A percentile compares a stretch with the other conserved stretches of the same genome.
phyloP scores from a whole-genome alignment of 1,140 invertebrate genomes.

The Saccostrea cuccullata region DNA sequence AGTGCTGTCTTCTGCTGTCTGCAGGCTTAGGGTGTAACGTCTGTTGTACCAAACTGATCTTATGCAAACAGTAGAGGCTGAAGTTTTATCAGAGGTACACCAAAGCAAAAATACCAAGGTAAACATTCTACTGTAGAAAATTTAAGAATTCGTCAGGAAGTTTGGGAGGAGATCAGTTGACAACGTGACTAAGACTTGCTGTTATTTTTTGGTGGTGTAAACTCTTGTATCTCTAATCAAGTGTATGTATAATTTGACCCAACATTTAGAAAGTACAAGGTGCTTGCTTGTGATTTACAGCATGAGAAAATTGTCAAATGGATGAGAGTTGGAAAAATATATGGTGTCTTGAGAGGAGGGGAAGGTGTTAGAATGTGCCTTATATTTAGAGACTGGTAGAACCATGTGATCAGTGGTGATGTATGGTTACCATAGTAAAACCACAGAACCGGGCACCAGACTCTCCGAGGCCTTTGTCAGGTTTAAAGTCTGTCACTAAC shows the following conservation, averaged over 20 bases:
- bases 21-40: slow-evolving; percentile 22
- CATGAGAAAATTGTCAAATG: slow-evolving; percentile 30
- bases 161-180: neutral
- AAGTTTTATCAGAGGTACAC: slow-evolving; percentile 5
- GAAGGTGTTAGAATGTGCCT: neutral
- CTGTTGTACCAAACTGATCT: slow-evolving; percentile 26
- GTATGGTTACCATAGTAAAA: slow-evolving; percentile 21
- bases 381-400: neutral
- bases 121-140: neutral
- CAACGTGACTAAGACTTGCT: neutral
- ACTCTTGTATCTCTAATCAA: neutral
- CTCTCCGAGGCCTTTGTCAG: slow-evolving; percentile 12
- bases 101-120: slow-evolving; percentile 11
- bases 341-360: neutral
- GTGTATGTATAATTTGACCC: slow-evolving; percentile 15
- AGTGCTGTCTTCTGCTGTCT: neutral
- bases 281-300: slow-evolving; percentile 1
- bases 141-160: neutral
- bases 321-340: slow-evolving; percentile 2
- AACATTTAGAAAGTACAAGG: slow-evolving; percentile 4
- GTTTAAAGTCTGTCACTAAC: slow-evolving; percentile 32
- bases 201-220: neutral
- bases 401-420: slow-evolving; percentile 3
- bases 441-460: neutral
- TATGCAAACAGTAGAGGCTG: slow-evolving; percentile 27